Base-by-base conservation (phyloP, 2,888 invertebrate species). In the Acrocyrtus sp. region DNA sequence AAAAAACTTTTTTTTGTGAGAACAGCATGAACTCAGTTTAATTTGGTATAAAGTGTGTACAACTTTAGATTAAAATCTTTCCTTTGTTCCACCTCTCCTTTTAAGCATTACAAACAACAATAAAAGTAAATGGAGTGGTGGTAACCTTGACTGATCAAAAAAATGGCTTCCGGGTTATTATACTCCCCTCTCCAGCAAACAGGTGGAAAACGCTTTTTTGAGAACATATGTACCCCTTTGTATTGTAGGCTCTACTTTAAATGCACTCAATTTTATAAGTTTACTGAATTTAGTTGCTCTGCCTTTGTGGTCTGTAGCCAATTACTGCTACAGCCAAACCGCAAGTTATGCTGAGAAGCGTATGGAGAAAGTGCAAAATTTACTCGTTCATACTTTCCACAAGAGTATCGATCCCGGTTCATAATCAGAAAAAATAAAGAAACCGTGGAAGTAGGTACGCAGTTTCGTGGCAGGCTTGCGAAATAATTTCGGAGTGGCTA, bases 161-260 rank as follows among this genome's bases (percentile, higher is more conserved):
- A 29, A 54, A 65, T 54, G n/a, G n/a, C n/a, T n/a, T n/a, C n/a
- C n/a, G n/a, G n/a, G n/a, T n/a, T n/a, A n/a, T n/a, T n/a, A n/a
- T n/a, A n/a, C n/a, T 65, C 54, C 65, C 34, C 45, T 2, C 10
- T 24, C 6, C 29, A 47, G 65, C 65, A 54, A 65, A 65, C 65
- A 65, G 65, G 65, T 65, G 65, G 65, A 56, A 54, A 54, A 2
- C 6, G 15, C 17, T 12, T 2, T 22, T 34, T 54, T 8, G 3
- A 3, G 10, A 41, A 43, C 41, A 6, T 12, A 12, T 39, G 8
- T 39, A 12, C 39, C 8, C 8, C 8, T 39, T 39, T 10, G 12
- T 8, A 10, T 12, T 8, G 8, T 39, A 12, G 8, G 12, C 12
- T 10, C 8, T 39, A 39, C 45, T 45, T 45, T 45, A 3, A 17